Conservation (phyloP, 2,113 vertebrate genomes). For the Cebidichthys violaceus region DNA sequence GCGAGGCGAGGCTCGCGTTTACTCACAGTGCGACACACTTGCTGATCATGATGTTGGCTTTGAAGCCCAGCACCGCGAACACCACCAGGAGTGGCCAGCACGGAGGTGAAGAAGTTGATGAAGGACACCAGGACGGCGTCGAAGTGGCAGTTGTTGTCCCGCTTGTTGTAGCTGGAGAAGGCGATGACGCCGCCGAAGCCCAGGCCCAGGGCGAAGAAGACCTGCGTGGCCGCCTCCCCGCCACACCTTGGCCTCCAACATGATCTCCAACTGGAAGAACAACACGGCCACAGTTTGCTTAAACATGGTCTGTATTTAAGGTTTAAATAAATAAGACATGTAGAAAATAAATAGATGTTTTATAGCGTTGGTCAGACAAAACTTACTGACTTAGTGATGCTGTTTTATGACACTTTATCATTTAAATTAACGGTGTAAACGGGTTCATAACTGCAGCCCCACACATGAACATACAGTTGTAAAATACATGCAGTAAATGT, state of each 20-base stretch:
- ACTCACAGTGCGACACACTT: conserved; percentile 89
- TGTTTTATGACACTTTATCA: neutral
- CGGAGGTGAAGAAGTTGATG: conserved; percentile 98
- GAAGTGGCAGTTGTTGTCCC: conserved; percentile 99
- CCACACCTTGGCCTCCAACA: conserved; percentile 97
- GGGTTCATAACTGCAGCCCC: neutral
- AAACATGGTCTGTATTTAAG: neutral
- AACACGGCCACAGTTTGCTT: conserved; percentile 22
- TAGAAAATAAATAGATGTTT: too few species aligned
- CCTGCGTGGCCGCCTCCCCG: conserved; percentile 97
- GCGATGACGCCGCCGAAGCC: conserved; percentile 99
- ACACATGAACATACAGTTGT: neutral
- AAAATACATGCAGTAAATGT: neutral
- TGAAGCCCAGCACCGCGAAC: conserved; percentile 98
- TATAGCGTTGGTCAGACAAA: too few species aligned
- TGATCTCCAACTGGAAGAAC: conserved; percentile 92
- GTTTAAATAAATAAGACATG: too few species aligned
- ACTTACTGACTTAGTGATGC: neutral
- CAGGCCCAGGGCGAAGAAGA: conserved; percentile 97
- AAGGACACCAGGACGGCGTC: conserved; percentile 97
- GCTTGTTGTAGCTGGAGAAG: conserved; percentile 99
- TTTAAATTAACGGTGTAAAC: too few species aligned
- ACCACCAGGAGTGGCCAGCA: conserved; percentile 98
- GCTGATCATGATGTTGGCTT: conserved; percentile 94
- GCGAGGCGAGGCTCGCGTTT: neutral